Base-by-base conservation (phyloP, 2,888 invertebrate genomes). In the Galerucella nymphaeae region DNA sequence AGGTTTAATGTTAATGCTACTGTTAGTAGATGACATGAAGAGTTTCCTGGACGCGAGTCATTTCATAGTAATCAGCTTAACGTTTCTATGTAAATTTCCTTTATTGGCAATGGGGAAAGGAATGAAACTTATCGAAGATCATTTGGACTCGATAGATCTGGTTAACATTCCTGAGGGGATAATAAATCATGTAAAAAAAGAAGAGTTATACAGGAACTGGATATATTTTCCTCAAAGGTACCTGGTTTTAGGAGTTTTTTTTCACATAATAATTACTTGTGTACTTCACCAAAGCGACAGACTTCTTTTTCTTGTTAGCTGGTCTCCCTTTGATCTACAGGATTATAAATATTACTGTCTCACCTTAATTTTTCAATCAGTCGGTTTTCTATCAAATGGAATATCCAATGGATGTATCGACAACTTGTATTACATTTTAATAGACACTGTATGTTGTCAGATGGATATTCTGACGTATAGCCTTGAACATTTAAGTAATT, bases 381-480 rank as follows among this genome's bases (percentile, higher is more conserved):
- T 57, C 5, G 18, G 5, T 13, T 66, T 42, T 18, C 18, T 57
- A 5, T 38, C 57, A 3, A 66, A 16, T 41, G 66, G 55, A 55
- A 20, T 55, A 20, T 11, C 55, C 1, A 66, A 66, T 57, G 13
- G 41, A 11, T 41, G 20, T 8, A 66, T 66, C 13, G 66, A 66
- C 20, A 48, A 18, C 18, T n/a, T 20, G 13, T 66, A 57, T 14
- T 66, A 66, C 18, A 18, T 66, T 57, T 23, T 66, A 57, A 14
- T 66, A 20, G 66, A 66, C 16, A 57, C 42, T 42, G 66, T 57
- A 45, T 66, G 66, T n/a, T 55, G 55, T 11, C 45, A 66, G 41
- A 41, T 66, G 57, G 66, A 66, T 42, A 66, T 66, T 55, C 16
- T 66, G 41, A 57, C 57, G 66, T 57, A 18, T n/a, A 66, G 57